Evolutionary conservation across 2,113 vertebrate species (phyloP).

Genomic region (Climacteris rufus): DNA sequence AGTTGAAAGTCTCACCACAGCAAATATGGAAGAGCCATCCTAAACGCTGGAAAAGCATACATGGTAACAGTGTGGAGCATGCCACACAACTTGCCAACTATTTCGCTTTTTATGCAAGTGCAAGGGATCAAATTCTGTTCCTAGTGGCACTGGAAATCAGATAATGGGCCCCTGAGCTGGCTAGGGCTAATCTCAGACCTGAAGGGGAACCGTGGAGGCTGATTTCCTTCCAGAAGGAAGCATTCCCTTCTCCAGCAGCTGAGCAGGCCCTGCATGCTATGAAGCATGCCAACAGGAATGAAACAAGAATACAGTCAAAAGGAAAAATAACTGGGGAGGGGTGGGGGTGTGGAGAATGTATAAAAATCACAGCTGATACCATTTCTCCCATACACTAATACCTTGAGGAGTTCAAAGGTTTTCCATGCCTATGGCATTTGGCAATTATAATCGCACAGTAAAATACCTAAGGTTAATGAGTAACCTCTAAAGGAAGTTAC

Average conservation of each 20-base stretch:
- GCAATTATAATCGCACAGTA: slow-evolving; percentile 88
- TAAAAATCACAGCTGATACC: slow-evolving; percentile 61
- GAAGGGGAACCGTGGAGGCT: background rate
- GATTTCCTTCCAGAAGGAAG: background rate
- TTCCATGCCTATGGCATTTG: slow-evolving; percentile 86
- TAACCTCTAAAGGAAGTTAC: slow-evolving; percentile 94
- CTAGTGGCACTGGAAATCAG: background rate
- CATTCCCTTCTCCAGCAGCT: background rate
- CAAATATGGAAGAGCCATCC: background rate
- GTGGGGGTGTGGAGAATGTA: background rate
- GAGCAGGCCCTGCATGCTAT: background rate
- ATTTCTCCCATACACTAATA: slow-evolving; percentile 66
- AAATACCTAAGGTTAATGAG: slow-evolving; percentile 92
- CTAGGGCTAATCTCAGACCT: background rate
- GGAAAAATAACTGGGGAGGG: background rate
- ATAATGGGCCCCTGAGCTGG: background rate
- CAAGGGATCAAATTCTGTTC: background rate
- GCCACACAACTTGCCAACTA: background rate
- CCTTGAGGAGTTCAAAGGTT: slow-evolving; percentile 79
- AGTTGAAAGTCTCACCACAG: background rate
- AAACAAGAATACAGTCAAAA: background rate
- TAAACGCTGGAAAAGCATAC: background rate
- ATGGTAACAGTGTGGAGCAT: background rate
- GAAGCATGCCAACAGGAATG: background rate
- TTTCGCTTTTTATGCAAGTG: background rate